These are phyloP conservation scores for Epinephelus cyanopodus DNA, from an alignment of 2,113 vertebrate species.

Conservation along the genomic window DNA sequence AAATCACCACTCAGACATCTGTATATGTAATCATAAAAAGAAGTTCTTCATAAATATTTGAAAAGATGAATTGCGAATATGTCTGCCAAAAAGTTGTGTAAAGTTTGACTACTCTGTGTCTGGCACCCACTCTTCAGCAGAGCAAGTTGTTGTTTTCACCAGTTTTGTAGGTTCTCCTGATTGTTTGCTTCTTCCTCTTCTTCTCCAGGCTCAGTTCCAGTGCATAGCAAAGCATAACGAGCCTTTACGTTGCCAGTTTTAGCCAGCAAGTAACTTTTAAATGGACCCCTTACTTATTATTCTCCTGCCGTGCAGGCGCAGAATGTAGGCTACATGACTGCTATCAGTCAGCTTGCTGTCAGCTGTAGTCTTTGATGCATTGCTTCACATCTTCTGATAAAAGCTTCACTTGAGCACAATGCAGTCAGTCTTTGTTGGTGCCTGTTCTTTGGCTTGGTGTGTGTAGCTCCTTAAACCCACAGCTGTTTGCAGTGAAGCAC, in stretches of 20 bases:
- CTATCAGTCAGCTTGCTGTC: constrained; percentile 21
- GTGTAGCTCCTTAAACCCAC: constrained; percentile 24
- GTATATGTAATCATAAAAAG: not conserved
- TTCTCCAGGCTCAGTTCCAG: not conserved
- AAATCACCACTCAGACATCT: not conserved
- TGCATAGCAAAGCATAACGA: not conserved
- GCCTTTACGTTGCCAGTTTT: not conserved
- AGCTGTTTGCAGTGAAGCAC: constrained; percentile 49
- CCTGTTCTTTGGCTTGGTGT: constrained; percentile 18
- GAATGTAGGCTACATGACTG: not conserved
- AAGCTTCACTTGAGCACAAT: constrained; percentile 18
- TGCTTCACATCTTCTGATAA: constrained; percentile 25
- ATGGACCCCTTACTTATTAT: constrained; percentile 9
- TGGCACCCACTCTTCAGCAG: not conserved
- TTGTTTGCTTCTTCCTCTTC: not conserved
- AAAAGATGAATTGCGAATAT: not conserved
- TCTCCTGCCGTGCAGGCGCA: not conserved
- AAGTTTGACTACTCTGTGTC: not conserved
- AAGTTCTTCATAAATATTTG: not conserved
- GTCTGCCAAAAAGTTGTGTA: not conserved
- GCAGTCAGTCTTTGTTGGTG: constrained; percentile 27
- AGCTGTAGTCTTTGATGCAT: constrained; percentile 13
- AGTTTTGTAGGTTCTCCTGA: not conserved
- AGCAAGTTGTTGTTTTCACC: not conserved
- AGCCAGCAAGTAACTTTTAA: not conserved